Evolutionary conservation across 2,888 invertebrate species (phyloP).

Genomic region (Eupithecia dodoneata): DNA sequence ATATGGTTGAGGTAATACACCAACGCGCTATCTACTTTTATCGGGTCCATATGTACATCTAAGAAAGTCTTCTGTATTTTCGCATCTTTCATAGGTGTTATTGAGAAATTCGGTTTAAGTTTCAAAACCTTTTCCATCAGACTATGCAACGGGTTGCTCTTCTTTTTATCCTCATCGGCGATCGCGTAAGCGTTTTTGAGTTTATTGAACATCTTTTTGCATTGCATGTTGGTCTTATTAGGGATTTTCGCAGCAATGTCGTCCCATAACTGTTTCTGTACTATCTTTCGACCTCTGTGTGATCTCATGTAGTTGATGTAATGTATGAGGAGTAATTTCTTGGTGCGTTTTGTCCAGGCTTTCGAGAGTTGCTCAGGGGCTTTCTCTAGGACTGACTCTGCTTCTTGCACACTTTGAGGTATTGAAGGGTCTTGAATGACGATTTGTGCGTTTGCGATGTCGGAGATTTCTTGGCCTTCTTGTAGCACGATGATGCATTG

Average conservation of each 20-base stretch:
- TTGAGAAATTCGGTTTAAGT: conserved; percentile 63
- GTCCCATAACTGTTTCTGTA: conserved; percentile 67
- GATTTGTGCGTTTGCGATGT: conserved; percentile 57
- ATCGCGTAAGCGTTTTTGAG: conserved; percentile 60
- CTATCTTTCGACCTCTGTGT: conserved; percentile 62
- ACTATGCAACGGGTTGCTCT: conserved; percentile 49
- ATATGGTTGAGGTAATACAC: conserved; percentile 69
- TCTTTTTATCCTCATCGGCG: conserved; percentile 47
- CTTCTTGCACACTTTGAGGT: conserved; percentile 32
- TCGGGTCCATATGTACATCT: conserved; percentile 59
- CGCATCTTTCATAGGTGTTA: conserved; percentile 40
- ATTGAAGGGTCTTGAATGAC: conserved; percentile 45
- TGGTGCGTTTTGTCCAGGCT: conserved; percentile 65
- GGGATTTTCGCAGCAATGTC: conserved; percentile 63
- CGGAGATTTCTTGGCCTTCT: conserved; percentile 66
- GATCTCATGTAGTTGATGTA: conserved; percentile 69
- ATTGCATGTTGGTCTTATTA: conserved; percentile 59
- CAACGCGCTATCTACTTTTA: conserved; percentile 64
- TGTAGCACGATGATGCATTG: conserved; percentile 77
- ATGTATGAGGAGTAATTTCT: conserved; percentile 61
- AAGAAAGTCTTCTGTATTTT: conserved; percentile 57
- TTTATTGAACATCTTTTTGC: conserved; percentile 67
- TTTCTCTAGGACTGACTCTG: conserved; percentile 18
- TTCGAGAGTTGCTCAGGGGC: conserved; percentile 29
- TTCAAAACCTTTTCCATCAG: conserved; percentile 64